A percentile compares a stretch with the other conserved stretches of the same genome.
Conservation (phyloP, 1,140 invertebrate genomes). For the Atta colombica region DNA sequence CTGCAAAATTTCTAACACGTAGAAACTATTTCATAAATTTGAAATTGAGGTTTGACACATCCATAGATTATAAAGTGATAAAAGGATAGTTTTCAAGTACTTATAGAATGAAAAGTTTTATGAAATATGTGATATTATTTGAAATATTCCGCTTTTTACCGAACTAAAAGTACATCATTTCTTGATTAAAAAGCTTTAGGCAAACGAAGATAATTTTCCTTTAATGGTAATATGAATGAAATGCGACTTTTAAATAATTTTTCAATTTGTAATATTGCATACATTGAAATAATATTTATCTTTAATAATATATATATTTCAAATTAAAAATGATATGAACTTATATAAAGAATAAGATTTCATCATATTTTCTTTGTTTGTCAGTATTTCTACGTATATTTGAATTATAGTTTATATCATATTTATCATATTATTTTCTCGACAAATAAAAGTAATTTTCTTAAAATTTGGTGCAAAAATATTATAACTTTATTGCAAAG, state of each 20-base stretch:
- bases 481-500: constrained; percentile 5
- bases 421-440: background rate
- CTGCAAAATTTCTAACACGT: background rate
- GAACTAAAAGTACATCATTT: background rate
- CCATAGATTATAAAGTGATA: background rate
- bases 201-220: background rate
- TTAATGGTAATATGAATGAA: background rate
- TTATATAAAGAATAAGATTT: background rate
- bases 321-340: background rate
- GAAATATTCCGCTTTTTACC: background rate
- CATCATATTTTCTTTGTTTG: background rate
- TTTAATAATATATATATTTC: background rate
- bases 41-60: background rate
- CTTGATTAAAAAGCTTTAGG: constrained; percentile 15
- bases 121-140: background rate
- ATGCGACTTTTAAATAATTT: background rate
- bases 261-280: constrained; percentile 13
- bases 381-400: background rate
- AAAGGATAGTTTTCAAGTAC: background rate
- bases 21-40: constrained; percentile 4
- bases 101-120: background rate
- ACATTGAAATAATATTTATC: background rate
- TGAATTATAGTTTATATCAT: background rate
- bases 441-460: background rate
- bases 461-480: background rate